These are phyloP conservation scores for Corvus cornix DNA, from an alignment of 2,113 vertebrate genomes.

Conservation along the genomic window DNA sequence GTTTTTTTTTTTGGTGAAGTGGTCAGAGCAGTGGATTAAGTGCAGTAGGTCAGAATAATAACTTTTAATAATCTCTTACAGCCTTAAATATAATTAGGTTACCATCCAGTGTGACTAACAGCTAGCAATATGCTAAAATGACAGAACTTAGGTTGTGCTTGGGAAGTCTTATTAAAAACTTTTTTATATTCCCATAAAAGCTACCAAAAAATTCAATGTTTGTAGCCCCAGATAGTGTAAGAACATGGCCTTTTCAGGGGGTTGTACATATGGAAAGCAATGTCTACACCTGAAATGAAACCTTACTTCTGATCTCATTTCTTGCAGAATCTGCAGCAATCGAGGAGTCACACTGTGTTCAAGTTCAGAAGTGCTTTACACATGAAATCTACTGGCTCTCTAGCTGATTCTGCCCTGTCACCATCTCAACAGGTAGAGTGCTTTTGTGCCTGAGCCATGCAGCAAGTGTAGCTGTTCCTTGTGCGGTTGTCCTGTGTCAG, in stretches of 20 bases:
- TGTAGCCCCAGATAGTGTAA: neutral
- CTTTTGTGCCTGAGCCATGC: constrained; percentile 39
- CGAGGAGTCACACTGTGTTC: neutral
- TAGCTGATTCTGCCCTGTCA: constrained; percentile 26
- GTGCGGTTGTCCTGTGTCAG: neutral
- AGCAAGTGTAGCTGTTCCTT: neutral
- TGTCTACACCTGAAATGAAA: neutral
- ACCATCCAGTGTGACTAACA: neutral
- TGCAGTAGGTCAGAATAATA: constrained; percentile 5
- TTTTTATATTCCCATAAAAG: neutral
- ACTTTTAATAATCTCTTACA: neutral
- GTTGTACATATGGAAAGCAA: neutral
- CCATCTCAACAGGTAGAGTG: constrained; percentile 48
- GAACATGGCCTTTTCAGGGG: neutral
- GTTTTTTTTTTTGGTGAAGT: neutral
- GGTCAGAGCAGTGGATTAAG: neutral
- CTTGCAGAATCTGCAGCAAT: constrained; percentile 34
- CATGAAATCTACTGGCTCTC: constrained; percentile 51
- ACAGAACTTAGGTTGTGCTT: neutral
- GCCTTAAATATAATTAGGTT: neutral
- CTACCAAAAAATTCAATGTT: neutral
- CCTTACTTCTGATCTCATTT: constrained; percentile 3
- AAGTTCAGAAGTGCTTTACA: constrained; percentile 56
- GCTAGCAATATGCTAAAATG: neutral
- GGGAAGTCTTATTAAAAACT: neutral